These are phyloP conservation scores for Atherinomorus stipes DNA, from an alignment of 2,113 vertebrate genomes.

Conservation along the genomic window DNA sequence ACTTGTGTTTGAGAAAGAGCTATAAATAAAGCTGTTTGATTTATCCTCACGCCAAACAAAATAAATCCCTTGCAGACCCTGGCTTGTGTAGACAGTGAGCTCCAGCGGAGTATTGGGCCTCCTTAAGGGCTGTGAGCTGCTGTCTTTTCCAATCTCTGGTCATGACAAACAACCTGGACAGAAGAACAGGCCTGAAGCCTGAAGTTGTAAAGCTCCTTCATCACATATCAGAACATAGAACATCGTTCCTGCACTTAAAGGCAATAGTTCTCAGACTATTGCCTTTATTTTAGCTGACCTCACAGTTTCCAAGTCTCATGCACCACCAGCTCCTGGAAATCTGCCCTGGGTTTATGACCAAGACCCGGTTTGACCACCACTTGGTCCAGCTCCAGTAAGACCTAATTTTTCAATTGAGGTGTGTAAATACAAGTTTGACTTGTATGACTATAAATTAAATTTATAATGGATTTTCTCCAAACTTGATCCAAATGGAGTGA, in stretches of 20 bases:
- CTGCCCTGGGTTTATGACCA: too few relatives aligned
- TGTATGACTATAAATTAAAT: too few relatives aligned
- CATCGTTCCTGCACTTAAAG: neutral
- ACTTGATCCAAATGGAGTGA: conserved; percentile 30
- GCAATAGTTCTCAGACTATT: too few relatives aligned
- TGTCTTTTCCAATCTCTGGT: too few relatives aligned
- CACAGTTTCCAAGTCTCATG: neutral
- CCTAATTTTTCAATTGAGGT: too few relatives aligned
- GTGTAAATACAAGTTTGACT: too few relatives aligned
- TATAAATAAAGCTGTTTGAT: too few relatives aligned
- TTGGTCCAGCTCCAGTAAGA: too few relatives aligned
- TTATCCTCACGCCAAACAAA: neutral
- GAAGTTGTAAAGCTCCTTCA: neutral
- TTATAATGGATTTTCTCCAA: neutral
- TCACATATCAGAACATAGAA: neutral
- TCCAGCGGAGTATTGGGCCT: neutral
- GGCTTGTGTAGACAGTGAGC: neutral
- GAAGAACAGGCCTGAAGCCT: neutral
- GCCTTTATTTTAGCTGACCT: neutral
- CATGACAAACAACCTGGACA: neutral
- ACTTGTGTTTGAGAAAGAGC: too few relatives aligned
- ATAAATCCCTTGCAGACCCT: too few relatives aligned
- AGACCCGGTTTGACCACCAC: too few relatives aligned
- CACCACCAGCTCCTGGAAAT: neutral
- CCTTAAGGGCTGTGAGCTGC: neutral